Evolutionary conservation across 2,797 vertebrate genomes (phyloP).

Genomic region (Smutsia gigantea): DNA sequence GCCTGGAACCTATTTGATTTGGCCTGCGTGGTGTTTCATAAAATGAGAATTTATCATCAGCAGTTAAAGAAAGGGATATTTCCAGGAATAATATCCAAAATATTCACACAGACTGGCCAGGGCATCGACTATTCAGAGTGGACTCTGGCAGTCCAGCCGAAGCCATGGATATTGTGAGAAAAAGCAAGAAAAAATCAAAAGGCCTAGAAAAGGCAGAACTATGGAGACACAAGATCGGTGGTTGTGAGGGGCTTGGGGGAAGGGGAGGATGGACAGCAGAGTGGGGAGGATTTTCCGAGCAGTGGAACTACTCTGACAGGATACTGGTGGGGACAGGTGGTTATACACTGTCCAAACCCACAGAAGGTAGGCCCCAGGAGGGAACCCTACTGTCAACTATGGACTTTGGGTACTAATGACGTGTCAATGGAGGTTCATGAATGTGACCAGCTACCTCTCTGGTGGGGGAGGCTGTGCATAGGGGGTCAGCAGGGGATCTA

Average conservation of each 20-base stretch:
- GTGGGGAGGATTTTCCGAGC: background rate
- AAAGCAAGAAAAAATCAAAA: background rate
- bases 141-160: accelerated
- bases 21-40: background rate
- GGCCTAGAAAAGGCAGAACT: background rate
- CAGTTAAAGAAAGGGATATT: background rate
- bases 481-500: accelerated
- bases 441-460: background rate
- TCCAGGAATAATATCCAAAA: conserved; percentile 2
- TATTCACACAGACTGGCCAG: background rate
- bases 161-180: background rate
- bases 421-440: accelerated
- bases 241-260: accelerated
- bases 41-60: conserved; percentile 18
- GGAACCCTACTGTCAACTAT: accelerated
- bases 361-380: accelerated
- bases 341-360: background rate
- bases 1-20: background rate
- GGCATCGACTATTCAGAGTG: background rate
- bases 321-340: accelerated
- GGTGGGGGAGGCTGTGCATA: background rate
- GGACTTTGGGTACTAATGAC: background rate
- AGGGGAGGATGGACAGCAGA: background rate
- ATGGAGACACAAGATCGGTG: background rate
- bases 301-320: accelerated